Percentiles rank a stretch among this genome's conserved stretches.
These are phyloP conservation scores for Ellobius talpinus DNA, from an alignment of 2,113 vertebrate species.

Conservation along the genomic window DNA sequence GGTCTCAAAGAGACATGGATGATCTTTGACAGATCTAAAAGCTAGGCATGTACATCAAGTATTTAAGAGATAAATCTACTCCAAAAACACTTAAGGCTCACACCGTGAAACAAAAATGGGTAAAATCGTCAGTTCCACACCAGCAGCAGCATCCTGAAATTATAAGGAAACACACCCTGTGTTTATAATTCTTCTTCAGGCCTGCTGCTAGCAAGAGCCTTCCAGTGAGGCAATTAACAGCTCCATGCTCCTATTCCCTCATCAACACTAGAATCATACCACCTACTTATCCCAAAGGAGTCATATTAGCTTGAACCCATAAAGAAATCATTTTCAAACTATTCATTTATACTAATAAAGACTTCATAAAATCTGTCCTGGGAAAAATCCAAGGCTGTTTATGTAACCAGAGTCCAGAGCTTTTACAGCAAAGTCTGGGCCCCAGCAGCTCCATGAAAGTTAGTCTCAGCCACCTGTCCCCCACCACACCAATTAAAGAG, in stretches of 20 bases:
- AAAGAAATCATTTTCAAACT: constrained; percentile 1
- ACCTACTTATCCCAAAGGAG: constrained; percentile 36
- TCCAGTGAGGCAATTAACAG: neutral
- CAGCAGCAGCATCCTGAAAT: neutral
- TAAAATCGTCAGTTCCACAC: neutral
- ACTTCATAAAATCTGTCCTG: neutral
- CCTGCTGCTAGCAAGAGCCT: neutral
- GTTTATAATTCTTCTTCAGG: neutral
- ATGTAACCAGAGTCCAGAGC: neutral
- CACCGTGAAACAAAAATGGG: neutral
- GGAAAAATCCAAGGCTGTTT: neutral
- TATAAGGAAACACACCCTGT: neutral
- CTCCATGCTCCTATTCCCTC: constrained; percentile 3
- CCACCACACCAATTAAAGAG: neutral
- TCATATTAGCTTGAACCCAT: neutral
- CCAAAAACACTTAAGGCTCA: neutral
- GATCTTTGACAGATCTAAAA: neutral
- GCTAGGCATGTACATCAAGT: neutral
- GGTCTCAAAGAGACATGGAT: neutral
- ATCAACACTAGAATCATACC: neutral
- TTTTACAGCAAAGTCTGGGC: neutral
- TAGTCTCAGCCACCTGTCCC: neutral
- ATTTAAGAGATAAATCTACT: neutral
- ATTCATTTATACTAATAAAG: neutral
- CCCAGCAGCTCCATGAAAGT: neutral